Evolutionary conservation across 2,797 vertebrate genomes (phyloP).

Genomic region (Falco biarmicus): DNA sequence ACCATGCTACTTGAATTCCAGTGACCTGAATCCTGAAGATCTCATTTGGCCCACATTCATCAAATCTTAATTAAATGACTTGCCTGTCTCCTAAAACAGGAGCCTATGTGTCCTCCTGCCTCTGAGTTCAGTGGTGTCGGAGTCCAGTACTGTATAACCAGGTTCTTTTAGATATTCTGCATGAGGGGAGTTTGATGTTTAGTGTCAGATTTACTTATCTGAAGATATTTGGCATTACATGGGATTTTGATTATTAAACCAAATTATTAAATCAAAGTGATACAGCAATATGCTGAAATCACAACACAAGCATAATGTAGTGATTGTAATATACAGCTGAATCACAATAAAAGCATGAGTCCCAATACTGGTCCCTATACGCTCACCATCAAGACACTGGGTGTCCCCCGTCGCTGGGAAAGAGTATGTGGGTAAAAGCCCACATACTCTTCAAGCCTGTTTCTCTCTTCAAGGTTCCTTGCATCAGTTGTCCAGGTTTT

Average conservation of each 20-base stretch:
- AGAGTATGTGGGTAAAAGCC: not conserved
- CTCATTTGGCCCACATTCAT: not conserved
- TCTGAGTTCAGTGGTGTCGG: not conserved
- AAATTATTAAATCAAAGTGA: not conserved
- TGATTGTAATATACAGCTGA: not conserved
- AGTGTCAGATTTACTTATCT: not conserved
- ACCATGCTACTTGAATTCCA: not conserved
- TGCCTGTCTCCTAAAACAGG: not conserved
- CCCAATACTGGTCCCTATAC: not conserved
- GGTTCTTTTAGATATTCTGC: not conserved
- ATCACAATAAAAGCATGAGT: not conserved
- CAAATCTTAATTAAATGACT: not conserved
- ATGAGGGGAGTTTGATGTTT: not conserved
- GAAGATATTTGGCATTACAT: not conserved
- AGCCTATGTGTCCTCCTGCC: not conserved
- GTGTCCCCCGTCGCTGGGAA: not conserved
- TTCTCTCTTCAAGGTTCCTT: not conserved
- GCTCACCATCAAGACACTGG: rapidly evolving
- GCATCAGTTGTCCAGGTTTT: not conserved
- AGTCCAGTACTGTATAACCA: not conserved
- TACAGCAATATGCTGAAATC: not conserved
- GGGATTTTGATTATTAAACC: not conserved
- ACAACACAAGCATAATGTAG: not conserved
- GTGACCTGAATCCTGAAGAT: not conserved
- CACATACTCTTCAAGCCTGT: not conserved